phyloP scores from a whole-genome alignment of 2,113 vertebrate genomes.

The Tragelaphus imberbis region DNA sequence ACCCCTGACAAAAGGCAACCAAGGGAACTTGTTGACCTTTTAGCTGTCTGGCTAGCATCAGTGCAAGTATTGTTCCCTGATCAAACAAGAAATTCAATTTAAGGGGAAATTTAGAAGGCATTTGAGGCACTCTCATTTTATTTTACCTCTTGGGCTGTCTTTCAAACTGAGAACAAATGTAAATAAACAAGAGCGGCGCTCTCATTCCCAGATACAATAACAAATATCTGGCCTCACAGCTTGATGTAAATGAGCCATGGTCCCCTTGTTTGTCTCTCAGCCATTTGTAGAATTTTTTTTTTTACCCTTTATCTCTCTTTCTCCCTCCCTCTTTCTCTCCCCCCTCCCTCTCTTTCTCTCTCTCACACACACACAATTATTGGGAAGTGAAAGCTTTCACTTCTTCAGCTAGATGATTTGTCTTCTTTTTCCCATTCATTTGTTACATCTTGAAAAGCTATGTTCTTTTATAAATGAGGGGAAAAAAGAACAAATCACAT shows the following conservation, averaged over 20 bases:
- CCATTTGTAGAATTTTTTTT: neutral
- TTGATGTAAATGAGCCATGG: constrained; percentile 42
- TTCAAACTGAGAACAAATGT: constrained; percentile 83
- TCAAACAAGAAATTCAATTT: constrained; percentile 89
- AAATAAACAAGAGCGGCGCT: constrained; percentile 78
- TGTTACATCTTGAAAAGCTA: neutral
- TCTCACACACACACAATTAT: neutral
- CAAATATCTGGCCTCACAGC: constrained; percentile 50
- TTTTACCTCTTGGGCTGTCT: constrained; percentile 82
- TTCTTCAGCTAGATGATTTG: neutral
- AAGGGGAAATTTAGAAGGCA: constrained; percentile 80
- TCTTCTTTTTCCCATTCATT: neutral
- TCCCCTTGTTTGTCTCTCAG: neutral
- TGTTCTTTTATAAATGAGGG: neutral
- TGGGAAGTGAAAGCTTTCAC: constrained; percentile 6
- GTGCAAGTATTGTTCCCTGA: constrained; percentile 87
- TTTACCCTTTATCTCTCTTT: neutral
- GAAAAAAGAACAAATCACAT: neutral
- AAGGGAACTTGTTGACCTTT: constrained; percentile 89
- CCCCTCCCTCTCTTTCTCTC: neutral
- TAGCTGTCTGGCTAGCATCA: constrained; percentile 88
- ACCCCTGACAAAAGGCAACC: constrained; percentile 91
- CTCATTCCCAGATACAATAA: constrained; percentile 53
- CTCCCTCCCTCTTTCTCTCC: neutral
- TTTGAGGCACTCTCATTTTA: constrained; percentile 83